These are phyloP conservation scores for Agrochola lychnidis DNA, from an alignment of 2,888 invertebrate species.

Conservation along the genomic window DNA sequence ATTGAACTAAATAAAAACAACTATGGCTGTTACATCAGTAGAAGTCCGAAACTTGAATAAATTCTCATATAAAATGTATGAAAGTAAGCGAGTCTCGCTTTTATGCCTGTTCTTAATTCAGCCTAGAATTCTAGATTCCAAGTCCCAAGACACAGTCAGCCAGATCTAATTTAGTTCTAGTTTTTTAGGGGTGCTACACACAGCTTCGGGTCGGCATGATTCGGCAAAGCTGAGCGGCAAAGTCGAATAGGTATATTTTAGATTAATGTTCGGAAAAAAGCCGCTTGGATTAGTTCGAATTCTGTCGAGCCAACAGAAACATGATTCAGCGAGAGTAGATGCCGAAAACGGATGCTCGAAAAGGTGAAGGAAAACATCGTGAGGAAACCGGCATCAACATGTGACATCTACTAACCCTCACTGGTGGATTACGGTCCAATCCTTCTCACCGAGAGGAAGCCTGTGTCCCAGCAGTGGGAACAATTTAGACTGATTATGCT, in stretches of 20 bases:
- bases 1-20: neutral
- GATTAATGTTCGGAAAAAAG: neutral
- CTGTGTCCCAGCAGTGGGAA: too few species aligned
- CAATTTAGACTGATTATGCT: too few species aligned
- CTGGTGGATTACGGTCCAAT: too few species aligned
- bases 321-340: too few species aligned
- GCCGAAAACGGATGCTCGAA: too few species aligned
- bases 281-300: neutral
- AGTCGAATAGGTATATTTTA: neutral
- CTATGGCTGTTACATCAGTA: neutral
- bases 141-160: conserved; percentile 34
- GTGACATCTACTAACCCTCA: too few species aligned
- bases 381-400: too few species aligned
- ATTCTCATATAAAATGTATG: conserved; percentile 12
- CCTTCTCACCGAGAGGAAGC: too few species aligned
- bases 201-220: neutral
- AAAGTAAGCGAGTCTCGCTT: conserved; percentile 23
- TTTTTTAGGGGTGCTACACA: neutral
- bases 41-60: neutral
- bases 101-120: conserved; percentile 25
- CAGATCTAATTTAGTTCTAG: conserved; percentile 36
- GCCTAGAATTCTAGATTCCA: conserved; percentile 22
- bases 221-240: neutral
- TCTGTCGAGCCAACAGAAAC: neutral
- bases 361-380: too few species aligned